A percentile compares a stretch with the other conserved stretches of the same genome.
Evolutionary conservation across 2,797 vertebrate species (phyloP).

Genomic region (Sebastes minor): DNA sequence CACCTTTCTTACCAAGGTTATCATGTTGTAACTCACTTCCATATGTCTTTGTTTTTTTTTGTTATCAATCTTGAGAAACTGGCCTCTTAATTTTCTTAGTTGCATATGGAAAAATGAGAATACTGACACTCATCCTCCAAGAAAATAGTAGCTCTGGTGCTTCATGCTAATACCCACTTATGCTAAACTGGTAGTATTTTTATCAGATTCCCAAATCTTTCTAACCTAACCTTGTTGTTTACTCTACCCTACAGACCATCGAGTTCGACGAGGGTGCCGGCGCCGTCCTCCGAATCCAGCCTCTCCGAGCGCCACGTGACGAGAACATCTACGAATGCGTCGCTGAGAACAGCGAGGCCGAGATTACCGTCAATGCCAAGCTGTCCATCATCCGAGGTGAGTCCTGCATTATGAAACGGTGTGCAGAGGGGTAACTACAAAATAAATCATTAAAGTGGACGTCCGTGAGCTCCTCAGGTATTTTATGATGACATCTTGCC

Average conservation of each 20-base stretch:
- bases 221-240: not conserved
- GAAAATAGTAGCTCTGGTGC: not conserved
- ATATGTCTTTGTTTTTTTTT: not conserved
- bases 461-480: slow-evolving; percentile 7
- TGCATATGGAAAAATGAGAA: not conserved
- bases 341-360: slow-evolving; percentile 91
- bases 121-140: not conserved
- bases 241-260: slow-evolving; percentile 84
- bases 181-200: not conserved
- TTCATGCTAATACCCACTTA: not conserved
- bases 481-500: slow-evolving; percentile 37
- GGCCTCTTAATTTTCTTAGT: not conserved
- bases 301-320: slow-evolving; percentile 92
- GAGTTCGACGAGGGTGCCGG: slow-evolving; percentile 97
- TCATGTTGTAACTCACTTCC: not conserved
- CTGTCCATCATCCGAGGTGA: slow-evolving; percentile 98
- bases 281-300: slow-evolving; percentile 95
- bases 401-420: slow-evolving; percentile 44
- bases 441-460: slow-evolving; percentile 44
- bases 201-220: not conserved
- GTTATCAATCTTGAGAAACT: not conserved
- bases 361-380: slow-evolving; percentile 92
- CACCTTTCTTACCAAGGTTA: not conserved
- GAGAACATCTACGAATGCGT: slow-evolving; percentile 97
- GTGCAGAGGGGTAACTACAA: slow-evolving; percentile 21